A percentile compares a stretch with the other conserved stretches of the same genome.
phyloP scores from a whole-genome alignment of 37 sponge, comb jelly and placozoan genomes.

The Crambe crambe region DNA sequence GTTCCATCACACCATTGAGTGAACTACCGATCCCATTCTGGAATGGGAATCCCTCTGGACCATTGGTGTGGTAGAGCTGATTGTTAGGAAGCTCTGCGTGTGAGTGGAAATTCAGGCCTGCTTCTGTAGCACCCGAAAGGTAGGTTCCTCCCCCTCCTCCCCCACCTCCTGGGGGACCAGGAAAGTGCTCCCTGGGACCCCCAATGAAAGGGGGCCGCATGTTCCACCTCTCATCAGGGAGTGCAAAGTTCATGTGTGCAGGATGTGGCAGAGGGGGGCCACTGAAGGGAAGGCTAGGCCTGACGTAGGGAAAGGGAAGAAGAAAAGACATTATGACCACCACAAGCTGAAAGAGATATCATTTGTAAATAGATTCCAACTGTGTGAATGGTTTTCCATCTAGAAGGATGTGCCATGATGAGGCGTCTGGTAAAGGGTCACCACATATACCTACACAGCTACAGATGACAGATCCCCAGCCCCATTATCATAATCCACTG shows the following conservation, averaged over 20 bases:
- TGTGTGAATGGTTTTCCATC: too few relatives aligned
- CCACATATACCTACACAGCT: too few relatives aligned
- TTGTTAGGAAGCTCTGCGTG: not conserved
- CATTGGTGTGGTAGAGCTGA: too few relatives aligned
- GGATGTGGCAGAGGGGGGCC: not conserved
- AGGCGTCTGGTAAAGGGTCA: too few relatives aligned
- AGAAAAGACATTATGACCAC: not conserved
- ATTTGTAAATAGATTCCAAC: not conserved
- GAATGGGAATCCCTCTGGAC: too few relatives aligned
- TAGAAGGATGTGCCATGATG: too few relatives aligned
- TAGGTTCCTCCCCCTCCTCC: too few relatives aligned
- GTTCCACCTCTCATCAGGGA: not conserved
- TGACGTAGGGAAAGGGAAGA: not conserved
- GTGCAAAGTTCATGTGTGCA: not conserved
- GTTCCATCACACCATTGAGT: too few relatives aligned
- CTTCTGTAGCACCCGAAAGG: too few relatives aligned
- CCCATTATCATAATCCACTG: too few relatives aligned
- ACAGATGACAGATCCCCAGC: too few relatives aligned
- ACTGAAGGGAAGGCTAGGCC: not conserved
- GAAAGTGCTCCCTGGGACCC: not conserved
- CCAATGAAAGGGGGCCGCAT: not conserved
- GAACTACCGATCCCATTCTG: too few relatives aligned
- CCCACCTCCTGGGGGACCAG: not conserved
- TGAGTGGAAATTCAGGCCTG: not conserved
- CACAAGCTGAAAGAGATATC: not conserved